Evolutionary conservation across 2,888 invertebrate genomes (phyloP).

Genomic region (Epinotia demarniana): DNA sequence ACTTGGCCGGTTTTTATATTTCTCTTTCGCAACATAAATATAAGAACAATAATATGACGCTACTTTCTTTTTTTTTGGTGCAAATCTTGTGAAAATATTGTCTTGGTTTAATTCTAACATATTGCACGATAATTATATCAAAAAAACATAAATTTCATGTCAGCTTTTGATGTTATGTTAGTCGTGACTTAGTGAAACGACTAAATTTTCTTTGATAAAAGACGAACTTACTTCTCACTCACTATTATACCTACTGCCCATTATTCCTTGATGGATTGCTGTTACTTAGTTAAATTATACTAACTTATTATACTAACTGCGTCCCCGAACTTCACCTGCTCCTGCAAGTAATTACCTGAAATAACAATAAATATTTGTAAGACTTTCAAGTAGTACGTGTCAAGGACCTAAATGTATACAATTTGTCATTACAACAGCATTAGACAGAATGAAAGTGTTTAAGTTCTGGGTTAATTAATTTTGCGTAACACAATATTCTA

Average conservation of each 20-base stretch:
- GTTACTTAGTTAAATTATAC: neutral
- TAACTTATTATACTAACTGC: slow-evolving; percentile 6
- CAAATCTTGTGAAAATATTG: too few relatives aligned
- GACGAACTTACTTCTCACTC: slow-evolving; percentile 1
- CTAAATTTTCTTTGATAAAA: too few relatives aligned
- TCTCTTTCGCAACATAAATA: too few relatives aligned
- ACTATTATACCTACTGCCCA: neutral
- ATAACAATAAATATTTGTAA: slow-evolving; percentile 26
- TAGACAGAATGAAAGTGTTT: slow-evolving; percentile 53
- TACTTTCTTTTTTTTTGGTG: too few relatives aligned
- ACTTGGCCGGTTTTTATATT: too few relatives aligned
- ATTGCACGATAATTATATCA: too few relatives aligned
- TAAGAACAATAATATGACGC: too few relatives aligned
- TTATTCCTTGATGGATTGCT: slow-evolving; percentile 5
- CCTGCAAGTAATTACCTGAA: slow-evolving; percentile 25
- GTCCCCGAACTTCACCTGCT: neutral
- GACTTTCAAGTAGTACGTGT: slow-evolving; percentile 21
- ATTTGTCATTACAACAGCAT: slow-evolving; percentile 46
- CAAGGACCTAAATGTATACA: slow-evolving; percentile 55
- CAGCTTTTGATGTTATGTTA: too few relatives aligned
- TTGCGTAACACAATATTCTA: slow-evolving; percentile 28
- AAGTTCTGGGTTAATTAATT: slow-evolving; percentile 43
- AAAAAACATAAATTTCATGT: too few relatives aligned
- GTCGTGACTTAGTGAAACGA: too few relatives aligned
- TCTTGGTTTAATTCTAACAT: too few relatives aligned